Evolutionary conservation across 2,888 invertebrate species (phyloP), one percentile per base, ranked within the genome.

Genomic region (Athetis lepigone): DNA sequence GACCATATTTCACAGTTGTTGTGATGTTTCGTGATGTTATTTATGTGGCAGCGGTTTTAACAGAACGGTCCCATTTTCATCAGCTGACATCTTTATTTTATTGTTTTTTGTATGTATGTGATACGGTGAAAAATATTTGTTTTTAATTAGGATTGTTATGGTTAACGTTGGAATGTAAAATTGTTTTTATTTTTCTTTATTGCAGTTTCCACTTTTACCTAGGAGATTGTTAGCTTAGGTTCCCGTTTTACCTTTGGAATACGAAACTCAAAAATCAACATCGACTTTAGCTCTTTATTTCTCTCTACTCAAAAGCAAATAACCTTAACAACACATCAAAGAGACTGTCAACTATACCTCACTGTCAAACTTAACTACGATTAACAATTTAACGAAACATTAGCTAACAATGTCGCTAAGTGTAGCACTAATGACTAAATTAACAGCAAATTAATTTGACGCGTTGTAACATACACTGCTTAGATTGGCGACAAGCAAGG

Each of bases 1-100:
- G 71, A 66, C 40, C 54, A 50, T 55, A 70, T 80, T 77, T 63
- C 62, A 74, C 69, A 69, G 69, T 75, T 80, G 69, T 80, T 75
- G 60, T 70, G 54, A 70, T 63, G 58, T 62, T 49, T 21, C 39
- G 25, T 2, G 47, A 40, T 19, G 50, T 64, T 70, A 68, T 77
- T 76, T 73, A 73, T 65, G 36, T 29, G 60, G 58, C 46, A 46
- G 50, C 19, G 29, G 2, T 50, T 63, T 59, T 46, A 62, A 74
- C 55, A 37, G 59, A 77, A 61, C 27, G 51, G 16, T 51, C 50
- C 45, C 49, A 61, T 56, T 52, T 33, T 65, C 23, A 49, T 45
- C 45, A 42, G 56, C 23, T 45, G 61, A 47, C 54, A 58, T 61
- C 50, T 71, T 58, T 43, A 37, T 37, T 33, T 8, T 25, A 36